These are phyloP conservation scores for Meriones psammophilus DNA, from an alignment of 2,797 vertebrate species.

Conservation along the genomic window DNA sequence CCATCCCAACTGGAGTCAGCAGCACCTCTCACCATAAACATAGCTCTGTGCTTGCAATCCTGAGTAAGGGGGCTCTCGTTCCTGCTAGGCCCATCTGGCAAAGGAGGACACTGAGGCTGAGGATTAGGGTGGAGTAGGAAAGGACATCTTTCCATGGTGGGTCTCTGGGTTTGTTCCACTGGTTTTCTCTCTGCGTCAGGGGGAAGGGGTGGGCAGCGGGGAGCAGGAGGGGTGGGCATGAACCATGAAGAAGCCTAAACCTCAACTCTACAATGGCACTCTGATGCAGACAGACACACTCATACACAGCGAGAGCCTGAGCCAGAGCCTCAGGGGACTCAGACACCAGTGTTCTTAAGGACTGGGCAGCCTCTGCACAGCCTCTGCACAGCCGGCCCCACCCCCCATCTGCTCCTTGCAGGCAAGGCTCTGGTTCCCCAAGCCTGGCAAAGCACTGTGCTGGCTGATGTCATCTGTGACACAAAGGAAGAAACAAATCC, in stretches of 20 bases:
- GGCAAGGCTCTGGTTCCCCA: neutral
- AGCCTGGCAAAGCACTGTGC: neutral
- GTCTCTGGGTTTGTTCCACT: neutral
- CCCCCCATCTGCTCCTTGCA: neutral
- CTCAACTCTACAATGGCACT: neutral
- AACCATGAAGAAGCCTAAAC: neutral
- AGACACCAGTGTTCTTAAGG: neutral
- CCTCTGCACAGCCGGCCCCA: neutral
- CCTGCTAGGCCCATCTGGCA: neutral
- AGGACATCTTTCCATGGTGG: neutral
- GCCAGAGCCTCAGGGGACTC: neutral
- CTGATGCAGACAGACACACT: neutral
- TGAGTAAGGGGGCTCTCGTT: neutral
- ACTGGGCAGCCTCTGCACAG: neutral
- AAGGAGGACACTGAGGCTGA: neutral
- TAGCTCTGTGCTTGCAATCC: neutral
- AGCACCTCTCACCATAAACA: neutral
- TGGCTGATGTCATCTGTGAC: neutral
- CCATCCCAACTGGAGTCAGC: neutral
- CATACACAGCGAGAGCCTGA: neutral
- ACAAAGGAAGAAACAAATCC: neutral
- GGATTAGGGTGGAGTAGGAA: neutral
- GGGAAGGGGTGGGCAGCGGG: rapidly evolving
- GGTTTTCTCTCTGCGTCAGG: neutral
- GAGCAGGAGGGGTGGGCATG: too few species aligned